Evolutionary conservation across 2,888 invertebrate species (phyloP), one percentile per base, ranked within the genome.

Genomic region (Agrypnus murinus): DNA sequence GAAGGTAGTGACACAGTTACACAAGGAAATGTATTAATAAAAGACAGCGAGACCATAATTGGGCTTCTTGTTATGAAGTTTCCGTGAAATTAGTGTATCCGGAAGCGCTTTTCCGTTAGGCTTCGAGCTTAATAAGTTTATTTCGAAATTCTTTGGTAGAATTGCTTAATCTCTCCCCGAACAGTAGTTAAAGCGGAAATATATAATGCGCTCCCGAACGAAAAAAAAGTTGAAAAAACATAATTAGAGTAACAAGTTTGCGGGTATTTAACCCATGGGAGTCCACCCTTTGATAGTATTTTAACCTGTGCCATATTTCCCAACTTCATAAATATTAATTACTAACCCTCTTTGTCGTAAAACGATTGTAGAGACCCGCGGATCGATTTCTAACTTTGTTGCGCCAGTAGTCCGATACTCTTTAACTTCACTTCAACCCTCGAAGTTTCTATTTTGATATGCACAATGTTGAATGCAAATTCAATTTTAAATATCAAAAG

Each of bases 201-300:
- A 67, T 72, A 75, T 74, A 72, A 71, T 72, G 63, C 45, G 32
- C 64, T n/a, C n/a, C 53, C 34, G 60, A n/a, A n/a, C n/a, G 59
- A 70, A 73, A 72, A 70, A 73, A 72, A 70, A 72, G 66, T 69
- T 65, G 55, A 59, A 72, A 70, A 75, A 75, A 75, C 63, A 65
- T 71, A 75, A 75, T 74, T 74, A 74, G 66, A 68, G 74, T 68
- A 65, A 66, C 74, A 74, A 76, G 65, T 74, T 76, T 72, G 72
- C 63, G 71, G 66, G 62, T 65, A 70, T 72, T 73, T 69, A 73
- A 63, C 73, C 73, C 74, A 36, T 57, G 73, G 76, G 73, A 74
- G 34, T 69, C 55, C 48, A 67, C 70, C 71, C 73, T 73, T 73
- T 73, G 73, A 74, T 74, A 69, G 71, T 73, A 71, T 71, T 74